Evolutionary conservation across 2,797 vertebrate genomes (phyloP).

Genomic region (Periophthalmus magnuspinnatus): DNA sequence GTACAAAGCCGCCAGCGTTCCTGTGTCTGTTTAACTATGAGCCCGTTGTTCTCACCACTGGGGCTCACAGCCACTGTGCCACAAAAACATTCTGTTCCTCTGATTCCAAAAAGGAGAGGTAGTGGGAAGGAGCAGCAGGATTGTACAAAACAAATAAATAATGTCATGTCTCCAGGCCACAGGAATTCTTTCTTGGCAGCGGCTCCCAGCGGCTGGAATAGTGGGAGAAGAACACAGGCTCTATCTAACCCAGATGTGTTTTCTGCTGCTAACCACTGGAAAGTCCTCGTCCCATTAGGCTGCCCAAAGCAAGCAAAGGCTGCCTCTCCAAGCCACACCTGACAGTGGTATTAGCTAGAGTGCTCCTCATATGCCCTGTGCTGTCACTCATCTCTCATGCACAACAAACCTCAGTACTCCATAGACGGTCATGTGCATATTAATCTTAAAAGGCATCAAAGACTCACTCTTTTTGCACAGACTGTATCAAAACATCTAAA

Average conservation of each 20-base stretch:
- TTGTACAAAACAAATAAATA: conserved; percentile 87
- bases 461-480: background rate
- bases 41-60: conserved; percentile 63
- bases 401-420: conserved; percentile 32
- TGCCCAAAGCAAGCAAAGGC: conserved; percentile 28
- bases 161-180: conserved; percentile 87
- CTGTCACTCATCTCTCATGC: conserved; percentile 57
- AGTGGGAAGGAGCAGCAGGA: conserved; percentile 77
- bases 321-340: conserved; percentile 65
- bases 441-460: background rate
- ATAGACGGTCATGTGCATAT: conserved; percentile 12
- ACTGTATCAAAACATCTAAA: background rate
- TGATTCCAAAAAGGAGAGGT: conserved; percentile 79
- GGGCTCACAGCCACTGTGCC: conserved; percentile 73
- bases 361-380: conserved; percentile 53
- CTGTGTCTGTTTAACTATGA: conserved; percentile 48
- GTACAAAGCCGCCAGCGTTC: conserved; percentile 48
- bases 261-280: conserved; percentile 72
- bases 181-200: conserved; percentile 90
- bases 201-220: conserved; percentile 74
- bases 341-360: conserved; percentile 61
- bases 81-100: conserved; percentile 92
- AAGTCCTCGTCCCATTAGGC: conserved; percentile 66
- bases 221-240: conserved; percentile 81
- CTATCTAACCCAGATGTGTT: conserved; percentile 90